These are phyloP conservation scores for Meleagris gallopavo DNA, from an alignment of 2,113 vertebrate genomes.

Conservation along the genomic window DNA sequence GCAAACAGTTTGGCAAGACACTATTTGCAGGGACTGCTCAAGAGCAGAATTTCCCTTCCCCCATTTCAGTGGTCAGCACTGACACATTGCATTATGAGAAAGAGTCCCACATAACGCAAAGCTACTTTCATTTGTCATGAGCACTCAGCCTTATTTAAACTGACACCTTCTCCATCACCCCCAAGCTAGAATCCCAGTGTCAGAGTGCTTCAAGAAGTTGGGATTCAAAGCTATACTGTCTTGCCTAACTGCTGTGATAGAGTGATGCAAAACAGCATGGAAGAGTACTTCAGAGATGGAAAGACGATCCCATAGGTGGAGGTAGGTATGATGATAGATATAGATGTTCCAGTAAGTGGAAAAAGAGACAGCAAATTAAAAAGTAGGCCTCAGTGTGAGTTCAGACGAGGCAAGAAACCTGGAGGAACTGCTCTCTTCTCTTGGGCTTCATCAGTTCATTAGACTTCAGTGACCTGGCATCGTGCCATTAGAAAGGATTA, in stretches of 20 bases:
- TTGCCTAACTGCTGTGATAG: background rate
- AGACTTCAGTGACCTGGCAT: background rate
- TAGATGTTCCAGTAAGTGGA: background rate
- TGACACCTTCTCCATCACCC: constrained; percentile 68
- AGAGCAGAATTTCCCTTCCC: constrained; percentile 37
- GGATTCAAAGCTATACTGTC: constrained; percentile 29
- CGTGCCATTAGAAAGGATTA: background rate
- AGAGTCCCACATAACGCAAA: constrained; percentile 49
- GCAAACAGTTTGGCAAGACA: constrained; percentile 54
- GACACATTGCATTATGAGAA: constrained; percentile 57
- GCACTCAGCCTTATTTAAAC: constrained; percentile 70
- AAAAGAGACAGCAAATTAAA: background rate
- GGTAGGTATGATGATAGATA: background rate
- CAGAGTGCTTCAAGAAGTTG: constrained; percentile 63
- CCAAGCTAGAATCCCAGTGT: constrained; percentile 69
- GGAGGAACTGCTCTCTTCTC: background rate
- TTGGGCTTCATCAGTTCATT: background rate
- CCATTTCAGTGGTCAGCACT: constrained; percentile 54
- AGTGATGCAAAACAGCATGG: background rate
- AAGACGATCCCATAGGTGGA: background rate
- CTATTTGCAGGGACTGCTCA: constrained; percentile 14
- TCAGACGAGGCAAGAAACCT: background rate
- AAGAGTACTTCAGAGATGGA: constrained; percentile 19
- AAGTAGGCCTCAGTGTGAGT: background rate
- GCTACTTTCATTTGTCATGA: constrained; percentile 69